Evolutionary conservation across 1,140 invertebrate species (phyloP).

Genomic region (Augochlora pura): DNA sequence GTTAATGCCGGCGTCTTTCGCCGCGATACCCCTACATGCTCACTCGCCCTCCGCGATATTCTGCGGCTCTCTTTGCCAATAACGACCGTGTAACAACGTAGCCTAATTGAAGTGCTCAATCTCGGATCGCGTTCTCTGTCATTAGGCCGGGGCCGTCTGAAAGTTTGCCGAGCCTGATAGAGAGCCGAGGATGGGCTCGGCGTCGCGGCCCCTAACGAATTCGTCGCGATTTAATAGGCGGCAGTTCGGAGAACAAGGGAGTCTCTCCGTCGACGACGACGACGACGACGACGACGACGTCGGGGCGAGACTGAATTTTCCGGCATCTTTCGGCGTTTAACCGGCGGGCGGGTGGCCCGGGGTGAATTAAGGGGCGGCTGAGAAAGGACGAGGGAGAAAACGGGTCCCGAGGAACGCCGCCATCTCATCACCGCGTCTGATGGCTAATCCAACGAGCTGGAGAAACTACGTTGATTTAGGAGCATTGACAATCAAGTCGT

Average conservation of each 20-base stretch:
- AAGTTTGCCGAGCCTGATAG: not conserved
- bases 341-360: not conserved
- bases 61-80: no score
- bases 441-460: conserved; percentile 35
- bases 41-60: no score
- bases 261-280: no score
- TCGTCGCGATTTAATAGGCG: conserved; percentile 11
- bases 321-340: not conserved
- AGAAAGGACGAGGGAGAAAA: no score
- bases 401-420: not conserved
- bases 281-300: no score
- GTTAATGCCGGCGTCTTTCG: no score
- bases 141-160: not conserved
- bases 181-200: not conserved
- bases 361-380: conserved; percentile 2
- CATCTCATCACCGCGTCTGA: conserved; percentile 17
- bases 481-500: conserved; percentile 60
- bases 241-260: not conserved
- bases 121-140: no score
- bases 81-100: no score
- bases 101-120: no score
- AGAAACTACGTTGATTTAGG: conserved; percentile 51
- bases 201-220: not conserved
- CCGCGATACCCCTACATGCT: no score
- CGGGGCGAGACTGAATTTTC: not conserved